A percentile compares a stretch with the other conserved stretches of the same genome.
Conservation (phyloP, 2,888 invertebrate species). For the Dolomedes plantarius region DNA sequence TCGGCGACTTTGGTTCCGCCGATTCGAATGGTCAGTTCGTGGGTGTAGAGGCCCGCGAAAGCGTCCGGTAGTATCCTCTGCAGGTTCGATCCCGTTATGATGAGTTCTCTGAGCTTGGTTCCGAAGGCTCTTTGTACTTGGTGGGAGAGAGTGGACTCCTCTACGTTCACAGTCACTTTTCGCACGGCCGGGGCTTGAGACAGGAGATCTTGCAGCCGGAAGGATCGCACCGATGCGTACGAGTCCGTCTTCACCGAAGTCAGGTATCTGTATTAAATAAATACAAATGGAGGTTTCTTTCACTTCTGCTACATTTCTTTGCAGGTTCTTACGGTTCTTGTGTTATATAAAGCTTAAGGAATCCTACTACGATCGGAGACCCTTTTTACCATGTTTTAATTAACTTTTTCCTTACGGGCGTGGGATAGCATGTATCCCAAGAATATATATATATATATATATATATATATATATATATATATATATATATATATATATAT, state of each 20-base stretch:
- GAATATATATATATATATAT: no score
- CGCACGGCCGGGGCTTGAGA: constrained; percentile 65
- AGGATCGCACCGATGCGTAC: constrained; percentile 73
- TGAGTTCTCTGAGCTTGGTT: constrained; percentile 86
- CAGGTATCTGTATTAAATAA: constrained; percentile 72
- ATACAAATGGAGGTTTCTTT: no score
- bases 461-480: no score
- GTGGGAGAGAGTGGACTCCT: constrained; percentile 84
- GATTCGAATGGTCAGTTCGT: constrained; percentile 85
- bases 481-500: no score
- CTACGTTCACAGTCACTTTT: constrained; percentile 81
- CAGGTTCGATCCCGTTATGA: constrained; percentile 86
- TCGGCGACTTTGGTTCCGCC: constrained; percentile 69
- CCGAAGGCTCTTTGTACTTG: constrained; percentile 87
- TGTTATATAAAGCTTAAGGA: no score
- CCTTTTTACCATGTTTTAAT: no score
- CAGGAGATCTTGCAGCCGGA: constrained; percentile 73
- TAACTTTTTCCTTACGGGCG: no score
- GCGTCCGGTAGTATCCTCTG: constrained; percentile 85
- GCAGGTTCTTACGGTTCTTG: no score
- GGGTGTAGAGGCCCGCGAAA: constrained; percentile 80
- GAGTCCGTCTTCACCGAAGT: constrained; percentile 71
- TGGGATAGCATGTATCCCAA: no score
- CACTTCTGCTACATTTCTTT: no score
- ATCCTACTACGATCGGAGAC: no score